Evolutionary conservation across 2,113 vertebrate genomes (phyloP), one percentile per base, ranked within the genome.

Genomic region (Oryzias woworae): DNA sequence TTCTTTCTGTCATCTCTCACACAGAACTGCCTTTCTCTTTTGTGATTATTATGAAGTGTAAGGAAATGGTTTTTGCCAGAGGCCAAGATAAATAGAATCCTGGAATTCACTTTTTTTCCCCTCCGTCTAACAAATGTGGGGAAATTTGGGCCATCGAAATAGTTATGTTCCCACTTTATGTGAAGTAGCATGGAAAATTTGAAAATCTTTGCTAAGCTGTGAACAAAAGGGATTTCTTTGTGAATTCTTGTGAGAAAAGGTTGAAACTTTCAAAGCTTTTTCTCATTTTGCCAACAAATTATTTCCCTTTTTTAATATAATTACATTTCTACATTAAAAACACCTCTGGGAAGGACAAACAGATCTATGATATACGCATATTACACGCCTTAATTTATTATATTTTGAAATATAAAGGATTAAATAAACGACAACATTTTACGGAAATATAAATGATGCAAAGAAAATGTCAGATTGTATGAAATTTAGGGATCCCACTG

Each of bases 21-120:
- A 72, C 46, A 26, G 46, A 72, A 69, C 78, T 47, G 16, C 18
- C 68, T 52, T 5, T 62, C 73, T 69, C 73, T 76, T 58, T 28
- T 44, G 22, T 58, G 43, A 58, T 52, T 76, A 49, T 76, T 66
- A 64, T 77, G 31, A 69, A 73, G 51, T 72, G 51, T 60, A 64
- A 66, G 69, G 49, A 77, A 66, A 78, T 56, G 52, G 43, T 55
- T 83, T 59, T 24, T 57, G 59, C 64, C 57, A 70, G 20, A 51
- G 61, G 63, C 26, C 20, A 49, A 36, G 45, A 76, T 66, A 62
- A 78, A 80, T 76, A 28, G 52, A 66, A 52, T 42, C 53, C 22
- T 15, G 52, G 60, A 45, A 17, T 61, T 62, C 41, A 65, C 58
- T 49, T 65, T 77, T 12, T 36, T 36, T 36, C 12, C 8, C 31